Percentiles rank a stretch among this genome's conserved stretches.
Conservation (phyloP, 2,113 vertebrate genomes). For the Daphoenositta chrysoptera region DNA sequence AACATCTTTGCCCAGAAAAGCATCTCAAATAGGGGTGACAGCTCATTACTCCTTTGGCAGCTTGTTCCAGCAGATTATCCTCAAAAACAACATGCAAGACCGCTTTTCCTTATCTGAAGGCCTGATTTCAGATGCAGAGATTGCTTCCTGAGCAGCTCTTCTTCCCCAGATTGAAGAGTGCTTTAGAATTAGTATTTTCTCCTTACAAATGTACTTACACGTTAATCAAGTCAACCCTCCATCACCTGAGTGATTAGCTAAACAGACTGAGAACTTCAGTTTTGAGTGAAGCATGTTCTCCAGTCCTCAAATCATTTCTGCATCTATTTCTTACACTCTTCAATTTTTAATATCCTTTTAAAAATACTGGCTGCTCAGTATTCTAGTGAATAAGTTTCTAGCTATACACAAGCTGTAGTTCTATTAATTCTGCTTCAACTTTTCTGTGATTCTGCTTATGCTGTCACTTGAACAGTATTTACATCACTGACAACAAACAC, state of each 20-base stretch:
- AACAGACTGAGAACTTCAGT: conserved; percentile 3
- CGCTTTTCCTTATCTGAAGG: neutral
- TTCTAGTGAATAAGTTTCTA: neutral
- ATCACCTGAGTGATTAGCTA: neutral
- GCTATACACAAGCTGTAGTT: neutral
- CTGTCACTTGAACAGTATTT: neutral
- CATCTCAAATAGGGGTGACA: neutral
- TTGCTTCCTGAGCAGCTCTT: neutral
- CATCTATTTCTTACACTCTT: conserved; percentile 14
- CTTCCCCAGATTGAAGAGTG: neutral
- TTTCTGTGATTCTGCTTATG: neutral
- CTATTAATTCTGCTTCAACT: neutral
- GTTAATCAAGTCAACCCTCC: conserved; percentile 16
- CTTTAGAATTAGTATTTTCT: conserved; percentile 22
- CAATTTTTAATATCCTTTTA: neutral
- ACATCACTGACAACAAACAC: neutral
- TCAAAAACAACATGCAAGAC: neutral
- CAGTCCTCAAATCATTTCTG: neutral
- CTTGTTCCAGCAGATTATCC: conserved; percentile 4
- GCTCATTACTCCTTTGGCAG: neutral
- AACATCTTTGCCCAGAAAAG: neutral
- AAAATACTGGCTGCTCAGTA: neutral
- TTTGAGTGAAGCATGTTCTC: conserved; percentile 17
- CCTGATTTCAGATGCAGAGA: neutral
- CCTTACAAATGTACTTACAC: neutral